These are phyloP conservation scores for Conus canariensis DNA, from an alignment of 2,888 invertebrate genomes.

Conservation along the genomic window DNA sequence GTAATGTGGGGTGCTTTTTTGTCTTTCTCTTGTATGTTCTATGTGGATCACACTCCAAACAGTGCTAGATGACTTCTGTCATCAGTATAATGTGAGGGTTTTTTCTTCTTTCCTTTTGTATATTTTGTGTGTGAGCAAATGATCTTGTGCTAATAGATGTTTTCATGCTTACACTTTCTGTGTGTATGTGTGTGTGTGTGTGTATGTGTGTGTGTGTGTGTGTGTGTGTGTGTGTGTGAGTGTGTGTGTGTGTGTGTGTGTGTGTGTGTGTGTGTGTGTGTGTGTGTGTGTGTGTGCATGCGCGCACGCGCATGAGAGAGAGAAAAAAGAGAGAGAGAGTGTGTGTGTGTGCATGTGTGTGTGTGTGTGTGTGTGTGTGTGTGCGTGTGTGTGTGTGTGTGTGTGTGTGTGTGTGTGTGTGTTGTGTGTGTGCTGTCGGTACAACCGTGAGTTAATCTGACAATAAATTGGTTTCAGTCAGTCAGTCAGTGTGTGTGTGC, in stretches of 20 bases:
- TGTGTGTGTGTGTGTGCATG: constrained; percentile 2
- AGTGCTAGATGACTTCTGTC: constrained; percentile 96
- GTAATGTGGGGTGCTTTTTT: no score
- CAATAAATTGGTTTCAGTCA: no score
- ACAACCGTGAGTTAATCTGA: no score
- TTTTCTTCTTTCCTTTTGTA: neutral
- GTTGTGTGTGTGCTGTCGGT: neutral
- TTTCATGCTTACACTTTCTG: neutral
- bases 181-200: neutral
- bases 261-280: no score
- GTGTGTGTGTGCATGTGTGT: neutral
- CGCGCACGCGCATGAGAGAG: no score
- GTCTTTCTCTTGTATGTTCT: constrained; percentile 71
- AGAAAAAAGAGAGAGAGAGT: no score
- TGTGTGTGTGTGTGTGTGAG: neutral
- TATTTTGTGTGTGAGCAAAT: neutral
- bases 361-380: constrained; percentile 1
- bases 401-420: neutral
- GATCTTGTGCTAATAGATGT: neutral
- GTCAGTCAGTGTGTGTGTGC: neutral
- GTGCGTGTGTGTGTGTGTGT: neutral
- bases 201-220: neutral
- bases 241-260: no score
- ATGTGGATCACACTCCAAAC: constrained; percentile 97
- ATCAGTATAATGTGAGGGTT: constrained; percentile 81